Evolutionary conservation across 2,888 invertebrate species (phyloP), one percentile per base, ranked within the genome.

Genomic region (Anthoptus insignis): DNA sequence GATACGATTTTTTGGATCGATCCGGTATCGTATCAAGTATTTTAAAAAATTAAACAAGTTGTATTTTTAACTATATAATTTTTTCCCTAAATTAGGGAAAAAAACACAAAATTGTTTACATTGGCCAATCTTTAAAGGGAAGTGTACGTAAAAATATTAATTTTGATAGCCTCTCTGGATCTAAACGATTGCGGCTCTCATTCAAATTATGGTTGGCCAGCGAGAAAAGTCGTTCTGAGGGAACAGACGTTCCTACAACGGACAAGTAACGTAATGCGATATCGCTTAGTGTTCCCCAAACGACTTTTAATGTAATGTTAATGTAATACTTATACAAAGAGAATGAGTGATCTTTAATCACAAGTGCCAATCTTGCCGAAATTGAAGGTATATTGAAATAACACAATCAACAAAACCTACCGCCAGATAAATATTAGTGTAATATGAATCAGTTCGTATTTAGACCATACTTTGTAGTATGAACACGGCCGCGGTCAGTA

Each of bases 401-500:
- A 27, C 27, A 27, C 27, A 27, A 27, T 27, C 27, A 27, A 27
- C 27, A 27, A 27, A 27, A 27, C 27, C 27, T 27, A 27, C 27
- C 27, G 27, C 27, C 27, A 27, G 27, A 27, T 27, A 24, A 24
- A 50, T 50, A 24, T 22, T 50, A 50, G 50, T 24, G 50, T 50
- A 50, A 50, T 50, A 50, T 50, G 50, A 50, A 50, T 24, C 50
- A 24, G 52, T 52, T 52, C 14, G 49, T 49, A 22, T 21, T 49
- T 24, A 49, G 49, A 9, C 49, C 49, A 49, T 22, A 22, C 50
- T 53, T 53, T 53, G 53, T 53, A 53, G 53, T 53, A 53, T 27
- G 53, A 53, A 53, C 53, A 24, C 49, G 27, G 49, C 49, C 49
- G 50, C 27, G 50, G 50, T 53, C 19, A 14, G 52, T 52, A 52